Percentiles rank a stretch among this genome's conserved stretches.
Conservation (phyloP, 2,113 vertebrate species). For the Lynx canadensis region DNA sequence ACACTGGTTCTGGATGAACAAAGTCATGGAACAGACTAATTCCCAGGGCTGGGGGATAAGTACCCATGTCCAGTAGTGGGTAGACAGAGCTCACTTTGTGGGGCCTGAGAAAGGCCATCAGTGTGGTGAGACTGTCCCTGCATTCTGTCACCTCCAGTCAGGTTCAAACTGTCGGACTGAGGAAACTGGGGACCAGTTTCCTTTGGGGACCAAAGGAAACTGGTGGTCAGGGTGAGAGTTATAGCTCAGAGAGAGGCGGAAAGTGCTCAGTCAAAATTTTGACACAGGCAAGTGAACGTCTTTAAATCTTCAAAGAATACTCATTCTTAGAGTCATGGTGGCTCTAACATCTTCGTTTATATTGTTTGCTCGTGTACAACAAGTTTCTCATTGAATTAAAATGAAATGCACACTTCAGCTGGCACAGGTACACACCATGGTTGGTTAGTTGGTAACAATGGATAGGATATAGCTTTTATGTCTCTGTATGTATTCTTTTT, state of each 20-base stretch:
- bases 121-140: not conserved
- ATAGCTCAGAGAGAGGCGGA: not conserved
- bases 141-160: not conserved
- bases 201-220: not conserved
- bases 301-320: not conserved
- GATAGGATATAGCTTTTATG: not conserved
- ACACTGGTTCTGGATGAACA: not conserved
- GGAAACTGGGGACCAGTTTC: not conserved
- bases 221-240: not conserved
- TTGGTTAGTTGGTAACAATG: not conserved
- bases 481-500: not conserved
- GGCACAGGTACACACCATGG: not conserved
- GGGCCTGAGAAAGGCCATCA: not conserved
- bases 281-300: not conserved
- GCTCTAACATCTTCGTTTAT: not conserved
- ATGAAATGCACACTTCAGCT: not conserved
- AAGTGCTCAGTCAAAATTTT: not conserved
- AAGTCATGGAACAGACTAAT: not conserved
- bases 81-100: not conserved
- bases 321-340: not conserved
- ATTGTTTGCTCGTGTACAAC: not conserved
- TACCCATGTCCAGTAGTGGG: not conserved
- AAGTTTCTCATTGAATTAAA: slow-evolving; percentile 10
- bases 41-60: not conserved
- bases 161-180: not conserved